Evolutionary conservation across 2,888 invertebrate genomes (phyloP).

Genomic region (Himalopsyche tibetana): DNA sequence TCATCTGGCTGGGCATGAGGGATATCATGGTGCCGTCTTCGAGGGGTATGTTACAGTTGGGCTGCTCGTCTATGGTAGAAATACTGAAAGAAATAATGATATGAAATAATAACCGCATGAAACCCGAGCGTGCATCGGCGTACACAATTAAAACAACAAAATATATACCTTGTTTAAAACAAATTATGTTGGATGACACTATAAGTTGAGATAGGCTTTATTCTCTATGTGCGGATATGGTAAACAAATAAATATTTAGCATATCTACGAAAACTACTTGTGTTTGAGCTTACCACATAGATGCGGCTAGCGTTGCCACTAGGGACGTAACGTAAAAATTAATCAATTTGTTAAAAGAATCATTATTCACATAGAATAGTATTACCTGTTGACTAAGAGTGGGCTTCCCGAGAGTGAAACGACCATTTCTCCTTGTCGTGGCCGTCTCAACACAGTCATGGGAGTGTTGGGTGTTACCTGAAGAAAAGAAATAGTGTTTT

Average conservation of each 20-base stretch:
- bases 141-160: neutral
- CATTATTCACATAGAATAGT: too few species aligned
- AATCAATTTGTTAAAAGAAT: too few species aligned
- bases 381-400: slow-evolving; percentile 75
- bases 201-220: too few species aligned
- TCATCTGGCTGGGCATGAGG: slow-evolving; percentile 77
- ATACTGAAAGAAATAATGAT: slow-evolving; percentile 68
- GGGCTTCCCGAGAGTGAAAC: slow-evolving; percentile 83
- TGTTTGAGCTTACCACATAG: too few species aligned
- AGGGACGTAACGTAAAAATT: too few species aligned
- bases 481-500: neutral
- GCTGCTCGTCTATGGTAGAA: slow-evolving; percentile 75
- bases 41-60: slow-evolving; percentile 82
- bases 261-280: too few species aligned
- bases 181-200: too few species aligned
- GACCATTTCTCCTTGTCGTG: slow-evolving; percentile 81
- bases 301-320: too few species aligned
- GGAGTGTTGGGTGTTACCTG: slow-evolving; percentile 78
- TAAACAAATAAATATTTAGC: neutral
- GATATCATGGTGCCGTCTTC: slow-evolving; percentile 80
- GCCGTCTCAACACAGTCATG: slow-evolving; percentile 79
- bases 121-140: neutral
- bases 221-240: neutral
- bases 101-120: neutral
- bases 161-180: neutral